Evolutionary conservation across 2,113 vertebrate genomes (phyloP).

Genomic region (Microtus pennsylvanicus): DNA sequence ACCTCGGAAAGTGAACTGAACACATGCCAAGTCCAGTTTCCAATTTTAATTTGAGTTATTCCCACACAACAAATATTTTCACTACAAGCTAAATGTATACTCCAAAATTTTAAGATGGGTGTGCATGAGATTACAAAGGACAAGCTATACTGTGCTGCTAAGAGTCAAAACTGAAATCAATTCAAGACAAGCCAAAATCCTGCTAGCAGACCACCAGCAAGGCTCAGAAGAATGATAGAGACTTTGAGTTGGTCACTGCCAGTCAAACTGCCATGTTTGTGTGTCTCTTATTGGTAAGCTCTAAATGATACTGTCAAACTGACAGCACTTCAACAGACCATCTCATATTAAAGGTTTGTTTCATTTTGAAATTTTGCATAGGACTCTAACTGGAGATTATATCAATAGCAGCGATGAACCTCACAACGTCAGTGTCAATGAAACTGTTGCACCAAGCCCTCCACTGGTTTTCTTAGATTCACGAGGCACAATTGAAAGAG

Average conservation of each 20-base stretch:
- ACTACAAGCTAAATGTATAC: slow-evolving; percentile 57
- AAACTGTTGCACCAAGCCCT: slow-evolving; percentile 32
- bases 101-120: not conserved
- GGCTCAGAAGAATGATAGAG: slow-evolving; percentile 31
- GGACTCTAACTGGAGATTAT: slow-evolving; percentile 58
- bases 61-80: slow-evolving; percentile 67
- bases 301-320: slow-evolving; percentile 51
- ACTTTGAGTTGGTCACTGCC: slow-evolving; percentile 29
- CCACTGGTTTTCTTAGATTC: slow-evolving; percentile 40
- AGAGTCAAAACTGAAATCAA: slow-evolving; percentile 50
- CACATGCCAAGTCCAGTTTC: slow-evolving; percentile 48
- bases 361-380: slow-evolving; percentile 65
- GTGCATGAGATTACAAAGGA: slow-evolving; percentile 16
- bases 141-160: slow-evolving; percentile 43
- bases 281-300: not conserved
- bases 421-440: slow-evolving; percentile 39
- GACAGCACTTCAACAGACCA: slow-evolving; percentile 30
- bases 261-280: slow-evolving; percentile 32
- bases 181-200: slow-evolving; percentile 39
- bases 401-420: slow-evolving; percentile 37
- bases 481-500: slow-evolving; percentile 17
- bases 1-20: slow-evolving; percentile 26
- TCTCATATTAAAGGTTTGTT: slow-evolving; percentile 52
- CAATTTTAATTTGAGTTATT: slow-evolving; percentile 64
- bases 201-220: not conserved